phyloP scores from a whole-genome alignment of 2,888 invertebrate genomes.

The Acleris emargana region DNA sequence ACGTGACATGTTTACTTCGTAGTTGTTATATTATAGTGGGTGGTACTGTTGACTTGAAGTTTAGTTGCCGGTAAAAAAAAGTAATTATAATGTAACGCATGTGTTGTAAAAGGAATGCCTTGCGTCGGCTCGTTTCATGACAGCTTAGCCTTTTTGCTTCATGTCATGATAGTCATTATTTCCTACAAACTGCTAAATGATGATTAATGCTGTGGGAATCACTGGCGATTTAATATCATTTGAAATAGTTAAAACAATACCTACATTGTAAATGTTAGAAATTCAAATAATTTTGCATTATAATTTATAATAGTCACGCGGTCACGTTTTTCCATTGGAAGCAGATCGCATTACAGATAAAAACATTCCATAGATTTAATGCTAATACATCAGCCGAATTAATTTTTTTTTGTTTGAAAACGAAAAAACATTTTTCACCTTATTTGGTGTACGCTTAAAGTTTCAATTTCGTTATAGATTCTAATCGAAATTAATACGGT shows the following conservation, averaged over 20 bases:
- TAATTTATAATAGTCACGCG: not conserved
- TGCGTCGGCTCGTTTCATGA: slow-evolving; percentile 20
- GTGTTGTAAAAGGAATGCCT: slow-evolving; percentile 15
- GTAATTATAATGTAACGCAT: slow-evolving; percentile 19
- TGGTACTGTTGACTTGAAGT: slow-evolving; percentile 6
- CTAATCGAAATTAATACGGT: not conserved
- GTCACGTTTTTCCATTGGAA: slow-evolving; percentile 28
- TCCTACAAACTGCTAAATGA: slow-evolving; percentile 4
- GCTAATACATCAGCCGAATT: slow-evolving; percentile 17
- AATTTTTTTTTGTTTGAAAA: slow-evolving; percentile 5
- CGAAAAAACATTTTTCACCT: slow-evolving; percentile 3
- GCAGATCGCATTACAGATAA: slow-evolving; percentile 22
- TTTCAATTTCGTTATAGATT: not conserved
- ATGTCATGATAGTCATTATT: slow-evolving; percentile 17
- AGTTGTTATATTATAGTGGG: not conserved
- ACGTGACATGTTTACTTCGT: slow-evolving; percentile 20
- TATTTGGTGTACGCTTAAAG: slow-evolving; percentile 1
- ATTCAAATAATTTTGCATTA: not conserved
- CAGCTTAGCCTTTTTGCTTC: slow-evolving; percentile 6
- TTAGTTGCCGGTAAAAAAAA: slow-evolving; percentile 23
- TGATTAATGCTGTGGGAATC: not conserved
- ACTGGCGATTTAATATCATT: no score
- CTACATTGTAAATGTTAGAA: not conserved
- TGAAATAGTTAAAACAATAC: no score
- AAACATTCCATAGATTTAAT: slow-evolving; percentile 22